Conservation (phyloP, 2,888 invertebrate species). For the Caenorhabditis virilis region DNA sequence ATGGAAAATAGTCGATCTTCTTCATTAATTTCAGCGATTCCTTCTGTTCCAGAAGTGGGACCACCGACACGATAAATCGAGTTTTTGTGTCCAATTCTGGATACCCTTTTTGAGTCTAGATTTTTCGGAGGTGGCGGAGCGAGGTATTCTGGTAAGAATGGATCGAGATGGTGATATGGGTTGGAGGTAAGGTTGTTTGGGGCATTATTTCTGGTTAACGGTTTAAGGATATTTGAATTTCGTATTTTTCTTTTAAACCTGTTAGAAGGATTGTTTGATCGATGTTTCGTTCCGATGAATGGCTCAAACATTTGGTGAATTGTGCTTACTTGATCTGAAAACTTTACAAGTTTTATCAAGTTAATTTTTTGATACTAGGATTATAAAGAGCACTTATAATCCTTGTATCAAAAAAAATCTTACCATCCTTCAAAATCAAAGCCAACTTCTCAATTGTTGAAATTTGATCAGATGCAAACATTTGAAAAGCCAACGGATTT, state of each 20-base stretch:
- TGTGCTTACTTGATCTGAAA: no score
- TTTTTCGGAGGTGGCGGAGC: slow-evolving; percentile 11
- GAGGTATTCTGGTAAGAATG: slow-evolving; percentile 32
- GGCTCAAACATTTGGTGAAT: no score
- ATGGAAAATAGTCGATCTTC: neutral
- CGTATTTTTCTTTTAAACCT: no score
- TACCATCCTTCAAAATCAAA: slow-evolving; percentile 18
- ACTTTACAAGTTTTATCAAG: no score
- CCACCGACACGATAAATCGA: slow-evolving; percentile 34
- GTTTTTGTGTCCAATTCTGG: slow-evolving; percentile 19
- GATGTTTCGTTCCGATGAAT: no score
- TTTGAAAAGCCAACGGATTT: slow-evolving; percentile 7
- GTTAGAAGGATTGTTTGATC: no score
- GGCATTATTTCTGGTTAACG: no score
- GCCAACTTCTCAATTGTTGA: slow-evolving; percentile 26
- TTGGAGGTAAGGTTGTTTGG: no score
- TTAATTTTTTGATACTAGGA: no score
- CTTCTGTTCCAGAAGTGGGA: neutral
- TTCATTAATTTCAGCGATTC: neutral
- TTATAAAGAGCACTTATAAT: no score
- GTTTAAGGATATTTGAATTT: no score
- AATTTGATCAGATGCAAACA: slow-evolving; percentile 24
- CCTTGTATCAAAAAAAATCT: no score
- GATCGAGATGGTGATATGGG: slow-evolving; percentile 12
- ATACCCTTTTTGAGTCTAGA: neutral